These are phyloP conservation scores for Euura saliciscinereae DNA, from an alignment of 1,140 invertebrate species.

Conservation along the genomic window DNA sequence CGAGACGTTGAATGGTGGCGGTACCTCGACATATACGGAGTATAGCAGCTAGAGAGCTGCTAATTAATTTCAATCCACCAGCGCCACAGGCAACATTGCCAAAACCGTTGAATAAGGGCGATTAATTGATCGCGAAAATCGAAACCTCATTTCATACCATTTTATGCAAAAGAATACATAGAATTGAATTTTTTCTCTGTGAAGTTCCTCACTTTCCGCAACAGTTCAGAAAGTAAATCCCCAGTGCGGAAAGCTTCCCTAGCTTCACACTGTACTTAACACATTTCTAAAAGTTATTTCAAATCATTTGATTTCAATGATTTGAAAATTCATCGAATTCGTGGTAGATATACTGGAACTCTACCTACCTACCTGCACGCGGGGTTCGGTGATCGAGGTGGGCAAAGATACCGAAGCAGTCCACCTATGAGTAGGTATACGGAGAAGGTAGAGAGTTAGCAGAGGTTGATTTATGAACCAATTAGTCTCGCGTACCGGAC, in stretches of 20 bases:
- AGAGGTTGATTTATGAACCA: slow-evolving; percentile 52
- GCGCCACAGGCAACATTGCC: not conserved
- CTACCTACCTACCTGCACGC: not conserved
- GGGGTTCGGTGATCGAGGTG: not conserved
- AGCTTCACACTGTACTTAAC: no score
- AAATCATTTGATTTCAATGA: not conserved
- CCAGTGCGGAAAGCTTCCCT: no score
- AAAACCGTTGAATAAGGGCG: not conserved
- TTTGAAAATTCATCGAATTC: not conserved
- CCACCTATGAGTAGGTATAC: slow-evolving; percentile 3
- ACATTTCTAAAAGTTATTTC: no score
- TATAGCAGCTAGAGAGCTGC: not conserved
- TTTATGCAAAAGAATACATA: not conserved
- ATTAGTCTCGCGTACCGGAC: slow-evolving; percentile 51
- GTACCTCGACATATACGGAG: not conserved
- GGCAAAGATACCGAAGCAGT: not conserved
- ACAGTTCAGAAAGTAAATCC: no score
- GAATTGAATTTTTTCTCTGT: no score
- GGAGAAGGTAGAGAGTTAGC: slow-evolving; percentile 5
- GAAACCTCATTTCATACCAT: not conserved
- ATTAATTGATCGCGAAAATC: not conserved
- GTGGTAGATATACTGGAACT: not conserved
- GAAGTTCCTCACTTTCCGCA: no score
- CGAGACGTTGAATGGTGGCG: not conserved
- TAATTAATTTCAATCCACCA: slow-evolving; percentile 1